A percentile compares a stretch with the other conserved stretches of the same genome.
These are phyloP conservation scores for Acinonyx jubatus DNA, from an alignment of 2,113 vertebrate species.

Conservation along the genomic window DNA sequence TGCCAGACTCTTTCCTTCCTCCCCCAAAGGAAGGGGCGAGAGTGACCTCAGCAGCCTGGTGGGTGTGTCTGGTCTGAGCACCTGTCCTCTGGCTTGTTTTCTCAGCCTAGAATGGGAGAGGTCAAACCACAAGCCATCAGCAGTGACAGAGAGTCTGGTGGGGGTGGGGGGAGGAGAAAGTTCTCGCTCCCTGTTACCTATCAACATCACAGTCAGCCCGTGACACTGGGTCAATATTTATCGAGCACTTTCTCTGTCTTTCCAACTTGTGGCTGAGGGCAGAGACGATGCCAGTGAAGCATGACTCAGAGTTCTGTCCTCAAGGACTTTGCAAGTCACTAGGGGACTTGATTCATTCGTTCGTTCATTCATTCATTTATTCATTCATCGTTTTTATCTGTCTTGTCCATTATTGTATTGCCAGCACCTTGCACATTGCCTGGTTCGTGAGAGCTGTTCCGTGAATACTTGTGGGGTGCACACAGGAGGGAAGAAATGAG, in stretches of 20 bases:
- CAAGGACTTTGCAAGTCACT: constrained; percentile 60
- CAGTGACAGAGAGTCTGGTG: background rate
- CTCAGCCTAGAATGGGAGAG: background rate
- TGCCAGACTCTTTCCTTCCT: background rate
- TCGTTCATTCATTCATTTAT: background rate
- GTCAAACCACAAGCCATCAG: background rate
- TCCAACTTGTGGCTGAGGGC: background rate
- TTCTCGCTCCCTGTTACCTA: background rate
- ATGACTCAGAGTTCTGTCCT: background rate
- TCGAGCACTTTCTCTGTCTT: background rate
- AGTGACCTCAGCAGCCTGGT: background rate
- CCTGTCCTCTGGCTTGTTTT: background rate
- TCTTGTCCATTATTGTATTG: background rate
- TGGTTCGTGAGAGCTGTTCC: background rate
- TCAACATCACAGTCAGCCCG: background rate
- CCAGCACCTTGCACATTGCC: background rate
- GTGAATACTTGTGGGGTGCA: background rate
- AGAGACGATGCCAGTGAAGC: background rate
- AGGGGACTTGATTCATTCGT: background rate
- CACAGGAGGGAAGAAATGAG: background rate
- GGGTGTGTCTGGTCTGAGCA: background rate
- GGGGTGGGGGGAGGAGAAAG: background rate
- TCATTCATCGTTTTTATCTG: background rate
- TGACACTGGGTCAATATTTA: constrained; percentile 43
- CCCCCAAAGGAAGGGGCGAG: background rate